Percentiles rank a stretch among this genome's conserved stretches.
phyloP scores from a whole-genome alignment of 1,140 invertebrate genomes.

The Ditylenchus dipsaci region DNA sequence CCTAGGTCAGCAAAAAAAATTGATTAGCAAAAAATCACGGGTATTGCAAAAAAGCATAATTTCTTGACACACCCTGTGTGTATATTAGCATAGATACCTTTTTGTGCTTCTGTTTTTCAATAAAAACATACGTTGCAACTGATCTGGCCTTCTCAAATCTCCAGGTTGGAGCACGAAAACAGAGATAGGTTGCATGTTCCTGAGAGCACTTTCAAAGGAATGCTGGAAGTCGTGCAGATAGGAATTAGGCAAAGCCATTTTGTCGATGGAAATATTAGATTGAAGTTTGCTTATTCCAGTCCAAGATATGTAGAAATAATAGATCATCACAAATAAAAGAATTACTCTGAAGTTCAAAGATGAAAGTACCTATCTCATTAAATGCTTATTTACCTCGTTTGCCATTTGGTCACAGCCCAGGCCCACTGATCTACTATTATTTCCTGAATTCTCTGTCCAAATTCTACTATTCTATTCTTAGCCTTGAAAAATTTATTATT shows the following conservation, averaged over 20 bases:
- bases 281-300: slow-evolving; percentile 45
- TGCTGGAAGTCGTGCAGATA: slow-evolving; percentile 54
- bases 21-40: no score
- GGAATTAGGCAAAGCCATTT: slow-evolving; percentile 55
- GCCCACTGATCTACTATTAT: slow-evolving; percentile 42
- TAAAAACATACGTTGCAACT: slow-evolving; percentile 36
- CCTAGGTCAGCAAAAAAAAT: no score
- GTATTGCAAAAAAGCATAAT: no score
- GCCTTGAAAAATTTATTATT: slow-evolving; percentile 20
- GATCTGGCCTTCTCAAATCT: slow-evolving; percentile 50
- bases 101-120: background rate
- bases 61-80: no score
- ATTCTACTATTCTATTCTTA: slow-evolving; percentile 22
- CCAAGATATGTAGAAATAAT: slow-evolving; percentile 50
- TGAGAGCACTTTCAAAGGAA: slow-evolving; percentile 47
- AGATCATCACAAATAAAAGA: slow-evolving; percentile 39
- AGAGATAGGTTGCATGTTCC: slow-evolving; percentile 57
- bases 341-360: slow-evolving; percentile 16
- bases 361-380: background rate
- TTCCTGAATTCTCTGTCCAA: slow-evolving; percentile 26
- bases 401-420: slow-evolving; percentile 40
- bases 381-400: slow-evolving; percentile 21
- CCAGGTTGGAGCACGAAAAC: slow-evolving; percentile 53
- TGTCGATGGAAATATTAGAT: slow-evolving; percentile 53
- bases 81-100: no score